phyloP scores from a whole-genome alignment of 2,888 invertebrate species.

The Microctonus hyperodae region DNA sequence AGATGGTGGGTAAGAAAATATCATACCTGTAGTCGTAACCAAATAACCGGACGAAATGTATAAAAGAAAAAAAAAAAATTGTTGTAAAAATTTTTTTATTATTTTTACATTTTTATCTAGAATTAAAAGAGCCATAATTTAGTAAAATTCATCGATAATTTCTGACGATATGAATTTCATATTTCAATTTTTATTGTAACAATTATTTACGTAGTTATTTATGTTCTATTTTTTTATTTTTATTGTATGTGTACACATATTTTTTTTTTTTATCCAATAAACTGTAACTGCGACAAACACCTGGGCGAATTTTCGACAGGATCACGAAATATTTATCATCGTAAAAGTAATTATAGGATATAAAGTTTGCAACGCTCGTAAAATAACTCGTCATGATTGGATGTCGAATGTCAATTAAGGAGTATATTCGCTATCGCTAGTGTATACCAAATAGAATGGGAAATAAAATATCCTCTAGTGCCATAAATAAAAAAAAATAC shows the following conservation, averaged over 20 bases:
- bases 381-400: background rate
- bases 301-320: background rate
- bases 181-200: background rate
- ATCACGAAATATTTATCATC: background rate
- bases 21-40: background rate
- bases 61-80: background rate
- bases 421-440: background rate
- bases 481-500: background rate
- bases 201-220: background rate
- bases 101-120: background rate
- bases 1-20: background rate
- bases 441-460: background rate
- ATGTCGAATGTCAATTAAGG: slow-evolving; percentile 7
- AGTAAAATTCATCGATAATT: background rate
- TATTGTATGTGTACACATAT: too few species aligned
- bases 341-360: background rate
- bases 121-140: background rate
- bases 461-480: background rate
- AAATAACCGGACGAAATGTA: background rate
- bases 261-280: background rate
- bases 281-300: background rate
- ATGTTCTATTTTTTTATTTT: too few species aligned
- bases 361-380: background rate
- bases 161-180: background rate
- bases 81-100: background rate